Evolutionary conservation across 1,140 invertebrate genomes (phyloP), one percentile per base, ranked within the genome.

Genomic region (Cotesia glomerata): DNA sequence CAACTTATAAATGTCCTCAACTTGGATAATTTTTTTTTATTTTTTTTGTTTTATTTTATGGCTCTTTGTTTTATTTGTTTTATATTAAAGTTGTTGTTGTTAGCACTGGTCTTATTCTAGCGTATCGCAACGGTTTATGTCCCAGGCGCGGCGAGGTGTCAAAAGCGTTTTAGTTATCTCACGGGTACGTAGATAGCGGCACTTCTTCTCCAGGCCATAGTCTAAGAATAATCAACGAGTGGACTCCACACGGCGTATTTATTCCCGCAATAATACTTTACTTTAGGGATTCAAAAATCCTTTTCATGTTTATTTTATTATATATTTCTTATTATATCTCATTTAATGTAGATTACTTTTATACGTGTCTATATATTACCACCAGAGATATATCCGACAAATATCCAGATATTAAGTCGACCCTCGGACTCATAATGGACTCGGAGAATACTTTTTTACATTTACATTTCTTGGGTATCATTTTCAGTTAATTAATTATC

Each of bases 141-240:
- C 75, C 58, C 75, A 72, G 74, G 74, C 74, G 66, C 72, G 68
- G 74, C 63, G 73, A 81, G 76, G 80, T 81, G 79, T 80, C 80
- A 81, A 80, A 80, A 80, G 77, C 78, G 78, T 80, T 81, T 80
- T 80, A 81, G 79, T 81, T 79, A 81, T 80, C 80, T 78, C 4
- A 66, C 71, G 69, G 69, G 68, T 72, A 71, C 26, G 72, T 56
- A 73, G 77, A 81, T 80, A 79, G 72, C 69, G 34, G 62, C 77
- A 59, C 18, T 59, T 59, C 71, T 54, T 54, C 39, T 45, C 39
- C 64, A 67, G 54, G 52, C 63, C 59, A 66, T 59, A 75, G 8
- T 54, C 14, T 56, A 56, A 59, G 14, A 18, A 7, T 13, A 64
- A 64, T 64, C 13, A 0, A 2, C 32, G 62, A 32, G 4, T 35